These are phyloP conservation scores for Stegostoma tigrinum DNA, from an alignment of 2,113 vertebrate species.

Conservation along the genomic window DNA sequence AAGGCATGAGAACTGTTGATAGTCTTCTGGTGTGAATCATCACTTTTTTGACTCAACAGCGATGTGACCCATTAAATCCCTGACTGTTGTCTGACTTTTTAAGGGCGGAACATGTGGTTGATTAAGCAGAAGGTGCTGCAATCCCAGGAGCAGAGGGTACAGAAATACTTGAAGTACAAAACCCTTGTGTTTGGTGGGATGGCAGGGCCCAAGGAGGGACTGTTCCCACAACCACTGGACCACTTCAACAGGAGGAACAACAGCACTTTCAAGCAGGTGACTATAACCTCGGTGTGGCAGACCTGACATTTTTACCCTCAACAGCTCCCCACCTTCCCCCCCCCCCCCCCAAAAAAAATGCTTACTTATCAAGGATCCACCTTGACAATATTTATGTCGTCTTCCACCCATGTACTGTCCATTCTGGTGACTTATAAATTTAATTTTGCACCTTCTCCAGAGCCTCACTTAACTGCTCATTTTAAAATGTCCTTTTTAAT, in stretches of 20 bases:
- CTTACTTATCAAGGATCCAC: too few species aligned
- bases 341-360: too few species aligned
- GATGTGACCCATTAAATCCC: not conserved
- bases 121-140: conserved; percentile 49
- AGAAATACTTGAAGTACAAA: conserved; percentile 39
- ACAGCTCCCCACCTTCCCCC: not conserved
- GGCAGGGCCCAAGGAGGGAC: conserved; percentile 15
- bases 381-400: too few species aligned
- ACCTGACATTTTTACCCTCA: too few species aligned
- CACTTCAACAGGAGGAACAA: conserved; percentile 58
- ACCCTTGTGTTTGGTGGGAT: conserved; percentile 30
- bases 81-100: not conserved
- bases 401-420: too few species aligned
- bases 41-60: too few species aligned
- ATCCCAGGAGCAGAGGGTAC: conserved; percentile 45
- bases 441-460: not conserved
- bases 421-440: not conserved
- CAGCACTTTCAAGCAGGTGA: conserved; percentile 63
- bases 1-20: too few species aligned
- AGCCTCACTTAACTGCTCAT: not conserved
- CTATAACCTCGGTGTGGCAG: not conserved
- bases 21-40: too few species aligned
- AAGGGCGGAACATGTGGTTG: conserved; percentile 52
- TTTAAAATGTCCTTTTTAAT: too few species aligned
- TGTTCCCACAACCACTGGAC: conserved; percentile 61